Evolutionary conservation across 2,888 invertebrate species (phyloP), one percentile per base, ranked within the genome.

Genomic region (Machimus atricapillus): DNA sequence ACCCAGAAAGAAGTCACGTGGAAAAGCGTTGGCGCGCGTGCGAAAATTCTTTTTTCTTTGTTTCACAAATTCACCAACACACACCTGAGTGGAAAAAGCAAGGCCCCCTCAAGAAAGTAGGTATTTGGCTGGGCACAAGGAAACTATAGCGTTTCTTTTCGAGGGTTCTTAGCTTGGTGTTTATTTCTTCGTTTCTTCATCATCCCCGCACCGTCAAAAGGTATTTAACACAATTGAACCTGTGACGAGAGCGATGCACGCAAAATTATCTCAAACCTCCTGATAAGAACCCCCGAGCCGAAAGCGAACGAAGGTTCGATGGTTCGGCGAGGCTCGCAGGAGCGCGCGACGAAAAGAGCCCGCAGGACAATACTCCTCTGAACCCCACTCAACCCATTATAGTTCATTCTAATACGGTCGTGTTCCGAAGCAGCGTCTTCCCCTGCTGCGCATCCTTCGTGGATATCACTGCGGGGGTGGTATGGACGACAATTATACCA

Each of bases 11-110:
- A 89, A 89, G 89, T 89, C 89, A 89, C 89, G 89, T 89, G 89
- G 89, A 89, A 89, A 89, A 89, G 88, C 86, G 88, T 87, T 89
- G 88, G 88, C 89, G 89, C 89, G 89, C 89, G 89, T 89, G 89
- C 89, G 89, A 89, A 87, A 86, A 89, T 88, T 43, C 43, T 74
- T 27, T 81, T 81, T 78, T 78, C 43, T 78, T 78, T 58, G 58
- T 43, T 46, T 81, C 81, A 56, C 23, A 34, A 34, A 34, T 66
- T 83, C 27, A 85, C 85, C 27, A 85, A 34, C 34, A 85, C 27
- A 85, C 85, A 85, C 85, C 73, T 73, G 73, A 27, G 74, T 14
- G 23, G 12, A 37, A 31, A 9, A 74, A 58, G 23, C 46, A 27
- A 31, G 46, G 3, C 81, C 58, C 81, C 37, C 46, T 37, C 56